A percentile compares a stretch with the other conserved stretches of the same genome.
Conservation (phyloP, 2,797 vertebrate species). For the Hapalemur alaotrensis region DNA sequence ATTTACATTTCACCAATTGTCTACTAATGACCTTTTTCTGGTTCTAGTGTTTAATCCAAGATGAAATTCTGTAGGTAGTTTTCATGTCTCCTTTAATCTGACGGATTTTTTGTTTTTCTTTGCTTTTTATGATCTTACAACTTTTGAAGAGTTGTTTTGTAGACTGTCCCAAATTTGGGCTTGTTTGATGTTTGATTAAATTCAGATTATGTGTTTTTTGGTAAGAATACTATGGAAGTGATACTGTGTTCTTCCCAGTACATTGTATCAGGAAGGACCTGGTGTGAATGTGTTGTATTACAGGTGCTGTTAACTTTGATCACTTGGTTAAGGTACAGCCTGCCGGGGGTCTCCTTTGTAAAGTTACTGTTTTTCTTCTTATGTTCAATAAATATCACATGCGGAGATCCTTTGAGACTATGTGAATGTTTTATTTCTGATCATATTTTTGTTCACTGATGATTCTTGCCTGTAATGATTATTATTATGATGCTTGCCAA, state of each 20-base stretch:
- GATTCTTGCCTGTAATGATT: background rate
- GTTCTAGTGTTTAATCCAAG: background rate
- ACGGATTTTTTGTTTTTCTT: background rate
- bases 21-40: background rate
- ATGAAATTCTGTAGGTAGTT: background rate
- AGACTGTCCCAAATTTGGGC: background rate
- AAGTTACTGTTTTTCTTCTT: background rate
- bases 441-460: background rate
- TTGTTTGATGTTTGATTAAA: background rate
- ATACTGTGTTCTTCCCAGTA: background rate
- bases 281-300: background rate
- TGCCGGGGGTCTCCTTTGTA: background rate
- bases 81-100: background rate
- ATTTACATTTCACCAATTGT: background rate
- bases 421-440: constrained; percentile 21
- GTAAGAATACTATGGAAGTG: background rate
- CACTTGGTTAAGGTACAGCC: background rate
- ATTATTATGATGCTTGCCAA: background rate
- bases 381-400: background rate
- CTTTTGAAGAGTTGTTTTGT: constrained; percentile 27
- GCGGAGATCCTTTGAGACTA: background rate
- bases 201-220: background rate
- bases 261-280: background rate
- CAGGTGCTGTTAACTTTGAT: background rate
- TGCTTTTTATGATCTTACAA: background rate